Percentiles rank a stretch among this genome's conserved stretches.
Evolutionary conservation across 2,888 invertebrate genomes (phyloP).

Genomic region (Limnephilus auricula): DNA sequence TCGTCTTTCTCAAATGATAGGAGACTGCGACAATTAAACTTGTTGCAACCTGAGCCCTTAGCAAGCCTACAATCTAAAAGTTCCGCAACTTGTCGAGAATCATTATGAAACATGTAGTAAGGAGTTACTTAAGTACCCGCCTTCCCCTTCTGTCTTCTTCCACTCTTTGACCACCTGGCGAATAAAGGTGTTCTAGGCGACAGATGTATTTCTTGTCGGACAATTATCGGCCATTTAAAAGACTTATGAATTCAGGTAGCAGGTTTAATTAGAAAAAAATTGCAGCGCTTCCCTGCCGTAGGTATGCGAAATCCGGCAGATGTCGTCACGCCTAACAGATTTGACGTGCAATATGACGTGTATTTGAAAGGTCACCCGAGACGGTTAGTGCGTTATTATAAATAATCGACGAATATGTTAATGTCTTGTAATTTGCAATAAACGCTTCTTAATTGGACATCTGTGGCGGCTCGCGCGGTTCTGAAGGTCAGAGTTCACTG

Average conservation of each 20-base stretch:
- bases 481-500: slow-evolving; percentile 14
- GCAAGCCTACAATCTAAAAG: neutral
- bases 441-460: slow-evolving; percentile 10
- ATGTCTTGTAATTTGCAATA: neutral
- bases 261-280: slow-evolving; percentile 16
- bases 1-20: neutral
- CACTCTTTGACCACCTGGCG: neutral
- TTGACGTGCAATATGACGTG: slow-evolving; percentile 48
- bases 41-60: neutral
- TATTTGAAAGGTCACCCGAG: slow-evolving; percentile 40
- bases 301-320: slow-evolving; percentile 33
- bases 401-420: slow-evolving; percentile 17
- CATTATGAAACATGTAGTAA: neutral
- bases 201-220: slow-evolving; percentile 23
- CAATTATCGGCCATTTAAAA: slow-evolving; percentile 27
- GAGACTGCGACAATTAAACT: neutral
- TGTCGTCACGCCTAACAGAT: slow-evolving; percentile 28
- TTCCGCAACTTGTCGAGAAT: neutral
- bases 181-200: slow-evolving; percentile 19
- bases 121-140: neutral
- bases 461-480: slow-evolving; percentile 18
- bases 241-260: slow-evolving; percentile 14
- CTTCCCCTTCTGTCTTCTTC: neutral
- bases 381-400: slow-evolving; percentile 48
- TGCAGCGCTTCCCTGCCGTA: slow-evolving; percentile 20